phyloP scores from a whole-genome alignment of 2,113 vertebrate genomes.

The Callionymus lyra region DNA sequence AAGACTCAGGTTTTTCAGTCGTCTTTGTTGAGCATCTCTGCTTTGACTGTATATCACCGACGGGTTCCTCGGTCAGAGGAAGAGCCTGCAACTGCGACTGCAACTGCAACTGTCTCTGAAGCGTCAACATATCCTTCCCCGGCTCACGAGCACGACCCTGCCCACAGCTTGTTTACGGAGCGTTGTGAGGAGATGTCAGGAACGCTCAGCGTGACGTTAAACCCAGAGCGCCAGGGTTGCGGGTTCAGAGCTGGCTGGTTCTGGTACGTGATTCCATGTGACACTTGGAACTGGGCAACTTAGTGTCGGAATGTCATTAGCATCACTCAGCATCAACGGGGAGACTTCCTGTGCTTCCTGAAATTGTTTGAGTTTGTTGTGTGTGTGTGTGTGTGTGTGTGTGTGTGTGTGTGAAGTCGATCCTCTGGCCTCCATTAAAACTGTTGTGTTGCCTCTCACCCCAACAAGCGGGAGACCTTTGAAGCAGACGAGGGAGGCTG shows the following conservation, averaged over 20 bases:
- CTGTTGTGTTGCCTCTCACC: constrained; percentile 41
- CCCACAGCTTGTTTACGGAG: background rate
- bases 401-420: constrained; percentile 12
- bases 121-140: too few species aligned
- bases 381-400: background rate
- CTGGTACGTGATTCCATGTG: constrained; percentile 30
- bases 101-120: too few species aligned
- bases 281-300: constrained; percentile 21
- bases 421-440: constrained; percentile 41
- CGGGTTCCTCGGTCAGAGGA: too few species aligned
- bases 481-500: constrained; percentile 46
- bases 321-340: constrained; percentile 49
- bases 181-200: constrained; percentile 4
- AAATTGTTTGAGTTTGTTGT: background rate
- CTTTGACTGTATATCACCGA: too few species aligned
- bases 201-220: constrained; percentile 6
- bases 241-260: constrained; percentile 1
- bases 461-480: constrained; percentile 41
- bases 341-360: constrained; percentile 11
- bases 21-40: too few species aligned
- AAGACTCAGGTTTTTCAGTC: too few species aligned
- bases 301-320: constrained; percentile 31
- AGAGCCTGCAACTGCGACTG: too few species aligned
- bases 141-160: too few species aligned
- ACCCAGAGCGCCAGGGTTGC: constrained; percentile 1